phyloP scores from a whole-genome alignment of 2,113 vertebrate species.

The Junco hyemalis region DNA sequence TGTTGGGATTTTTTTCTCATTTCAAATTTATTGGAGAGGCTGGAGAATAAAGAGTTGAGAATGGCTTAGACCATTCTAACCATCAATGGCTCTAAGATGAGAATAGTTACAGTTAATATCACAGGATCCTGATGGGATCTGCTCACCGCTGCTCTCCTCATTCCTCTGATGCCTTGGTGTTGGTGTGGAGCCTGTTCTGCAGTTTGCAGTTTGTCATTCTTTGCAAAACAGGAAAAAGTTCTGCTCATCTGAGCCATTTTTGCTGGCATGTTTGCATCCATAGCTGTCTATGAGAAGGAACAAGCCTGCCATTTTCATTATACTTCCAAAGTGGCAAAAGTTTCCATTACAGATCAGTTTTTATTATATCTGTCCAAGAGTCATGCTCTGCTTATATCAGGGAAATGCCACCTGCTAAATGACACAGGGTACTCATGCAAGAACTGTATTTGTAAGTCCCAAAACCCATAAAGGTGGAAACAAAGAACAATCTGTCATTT shows the following conservation, averaged over 20 bases:
- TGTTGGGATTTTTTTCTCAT: not conserved
- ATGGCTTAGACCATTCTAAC: not conserved
- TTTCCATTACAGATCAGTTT: not conserved
- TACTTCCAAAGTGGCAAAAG: not conserved
- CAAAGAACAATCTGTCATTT: slow-evolving; percentile 14
- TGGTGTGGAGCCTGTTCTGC: not conserved
- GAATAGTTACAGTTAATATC: not conserved
- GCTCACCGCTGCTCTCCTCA: not conserved
- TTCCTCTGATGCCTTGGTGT: not conserved
- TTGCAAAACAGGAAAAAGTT: not conserved
- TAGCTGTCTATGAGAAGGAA: not conserved
- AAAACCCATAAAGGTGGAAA: not conserved
- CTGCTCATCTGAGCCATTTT: not conserved
- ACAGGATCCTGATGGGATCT: not conserved
- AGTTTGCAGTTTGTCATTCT: not conserved
- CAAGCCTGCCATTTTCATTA: not conserved
- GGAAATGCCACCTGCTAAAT: not conserved
- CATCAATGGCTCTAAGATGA: not conserved
- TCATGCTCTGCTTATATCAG: not conserved
- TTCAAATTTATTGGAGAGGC: not conserved
- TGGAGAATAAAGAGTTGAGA: not conserved
- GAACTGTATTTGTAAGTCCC: not conserved
- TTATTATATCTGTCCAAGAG: not conserved
- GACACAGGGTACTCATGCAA: not conserved
- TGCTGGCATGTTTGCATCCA: not conserved